Evolutionary conservation across 2,113 vertebrate genomes (phyloP).

Genomic region (Willisornis vidua): DNA sequence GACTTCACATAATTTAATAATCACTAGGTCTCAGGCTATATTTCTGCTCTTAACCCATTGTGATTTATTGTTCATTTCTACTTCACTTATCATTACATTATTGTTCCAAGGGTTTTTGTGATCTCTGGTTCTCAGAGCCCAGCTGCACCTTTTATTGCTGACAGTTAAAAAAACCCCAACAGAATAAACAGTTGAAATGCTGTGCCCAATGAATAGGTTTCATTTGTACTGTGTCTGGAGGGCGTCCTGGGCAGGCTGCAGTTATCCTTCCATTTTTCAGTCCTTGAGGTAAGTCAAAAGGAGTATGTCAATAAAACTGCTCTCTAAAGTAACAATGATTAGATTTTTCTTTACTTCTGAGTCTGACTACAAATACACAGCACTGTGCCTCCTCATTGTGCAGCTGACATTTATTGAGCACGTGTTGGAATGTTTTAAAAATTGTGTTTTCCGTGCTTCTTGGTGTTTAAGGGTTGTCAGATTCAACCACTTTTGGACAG

Average conservation of each 20-base stretch:
- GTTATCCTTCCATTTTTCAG: neutral
- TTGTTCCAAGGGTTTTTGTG: neutral
- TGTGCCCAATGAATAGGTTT: neutral
- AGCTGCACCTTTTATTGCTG: neutral
- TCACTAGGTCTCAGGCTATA: neutral
- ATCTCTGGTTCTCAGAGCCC: neutral
- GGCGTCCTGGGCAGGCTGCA: neutral
- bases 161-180: neutral
- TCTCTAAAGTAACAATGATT: neutral
- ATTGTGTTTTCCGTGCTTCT: neutral
- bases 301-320: neutral
- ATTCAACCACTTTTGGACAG: neutral
- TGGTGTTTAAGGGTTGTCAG: neutral
- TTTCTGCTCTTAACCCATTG: neutral
- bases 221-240: neutral
- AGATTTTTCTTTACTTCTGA: neutral
- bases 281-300: neutral
- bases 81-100: neutral
- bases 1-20: neutral
- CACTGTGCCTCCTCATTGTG: neutral
- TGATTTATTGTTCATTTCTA: conserved; percentile 20
- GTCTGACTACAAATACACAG: neutral
- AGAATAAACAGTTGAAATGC: neutral
- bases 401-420: neutral
- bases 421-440: neutral